phyloP scores from a whole-genome alignment of 1,140 invertebrate species.

The Cydia pomonella region DNA sequence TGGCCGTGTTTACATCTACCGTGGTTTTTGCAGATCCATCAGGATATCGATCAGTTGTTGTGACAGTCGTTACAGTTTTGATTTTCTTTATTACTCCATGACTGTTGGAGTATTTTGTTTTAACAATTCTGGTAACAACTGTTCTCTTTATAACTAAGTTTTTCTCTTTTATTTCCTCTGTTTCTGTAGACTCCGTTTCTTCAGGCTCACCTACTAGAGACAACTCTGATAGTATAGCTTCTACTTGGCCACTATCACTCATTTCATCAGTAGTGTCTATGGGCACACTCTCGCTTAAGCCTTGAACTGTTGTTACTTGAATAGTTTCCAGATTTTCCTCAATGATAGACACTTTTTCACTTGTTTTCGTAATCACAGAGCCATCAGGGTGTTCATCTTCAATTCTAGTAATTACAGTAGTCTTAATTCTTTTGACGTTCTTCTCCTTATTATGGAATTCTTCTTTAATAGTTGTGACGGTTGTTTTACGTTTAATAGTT shows the following conservation, averaged over 20 bases:
- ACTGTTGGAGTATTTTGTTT: constrained; percentile 57
- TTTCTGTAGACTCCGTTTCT: constrained; percentile 53
- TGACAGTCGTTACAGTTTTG: constrained; percentile 61
- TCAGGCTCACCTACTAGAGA: constrained; percentile 51
- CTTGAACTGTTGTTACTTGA: not conserved
- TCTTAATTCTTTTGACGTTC: constrained; percentile 63
- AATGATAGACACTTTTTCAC: constrained; percentile 60
- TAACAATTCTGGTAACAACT: constrained; percentile 56
- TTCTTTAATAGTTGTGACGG: constrained; percentile 58
- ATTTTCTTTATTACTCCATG: constrained; percentile 54
- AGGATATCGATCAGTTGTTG: constrained; percentile 65
- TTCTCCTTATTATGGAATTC: constrained; percentile 52
- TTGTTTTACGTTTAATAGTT: constrained; percentile 63
- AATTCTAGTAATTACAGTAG: constrained; percentile 61
- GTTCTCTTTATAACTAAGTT: constrained; percentile 57
- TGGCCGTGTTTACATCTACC: constrained; percentile 57
- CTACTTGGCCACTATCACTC: constrained; percentile 3
- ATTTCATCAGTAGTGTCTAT: constrained; percentile 9
- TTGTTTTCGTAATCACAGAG: constrained; percentile 67
- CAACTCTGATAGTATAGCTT: constrained; percentile 48
- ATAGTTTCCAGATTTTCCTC: constrained; percentile 47
- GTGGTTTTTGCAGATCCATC: constrained; percentile 64
- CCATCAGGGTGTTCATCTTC: constrained; percentile 75
- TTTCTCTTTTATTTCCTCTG: constrained; percentile 56
- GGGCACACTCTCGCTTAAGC: not conserved